These are phyloP conservation scores for Epinephelus malabaricus DNA, from an alignment of 2,797 vertebrate species.

Conservation along the genomic window DNA sequence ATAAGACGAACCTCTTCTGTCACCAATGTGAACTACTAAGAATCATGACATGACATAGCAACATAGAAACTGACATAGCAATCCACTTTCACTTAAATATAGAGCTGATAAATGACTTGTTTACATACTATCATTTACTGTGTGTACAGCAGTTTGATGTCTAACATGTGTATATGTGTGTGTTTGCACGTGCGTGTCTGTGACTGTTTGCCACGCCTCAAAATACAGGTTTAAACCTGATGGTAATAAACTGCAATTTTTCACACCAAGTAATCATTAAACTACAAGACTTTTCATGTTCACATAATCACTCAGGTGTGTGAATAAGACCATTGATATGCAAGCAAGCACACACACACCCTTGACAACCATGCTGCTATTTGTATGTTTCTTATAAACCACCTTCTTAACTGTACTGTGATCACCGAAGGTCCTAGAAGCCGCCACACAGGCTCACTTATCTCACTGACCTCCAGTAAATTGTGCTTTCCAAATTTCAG, in stretches of 20 bases:
- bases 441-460: background rate
- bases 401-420: background rate
- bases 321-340: background rate
- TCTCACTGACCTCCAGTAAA: background rate
- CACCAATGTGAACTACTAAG: background rate
- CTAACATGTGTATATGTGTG: background rate
- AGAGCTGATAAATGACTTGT: background rate
- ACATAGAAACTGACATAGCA: too few relatives aligned
- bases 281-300: background rate
- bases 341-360: background rate
- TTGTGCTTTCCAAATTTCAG: background rate
- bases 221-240: conserved; percentile 20
- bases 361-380: background rate
- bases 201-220: background rate
- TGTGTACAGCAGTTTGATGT: background rate
- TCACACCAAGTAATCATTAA: conserved; percentile 2
- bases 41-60: background rate
- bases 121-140: background rate
- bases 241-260: background rate
- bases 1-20: background rate
- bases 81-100: too few relatives aligned
- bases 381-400: background rate
- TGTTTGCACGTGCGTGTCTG: background rate
- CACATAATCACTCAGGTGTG: background rate
- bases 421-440: background rate